Percentiles rank a stretch among this genome's conserved stretches.
phyloP scores from a whole-genome alignment of 2,888 invertebrate genomes.

The Torymus texanus region DNA sequence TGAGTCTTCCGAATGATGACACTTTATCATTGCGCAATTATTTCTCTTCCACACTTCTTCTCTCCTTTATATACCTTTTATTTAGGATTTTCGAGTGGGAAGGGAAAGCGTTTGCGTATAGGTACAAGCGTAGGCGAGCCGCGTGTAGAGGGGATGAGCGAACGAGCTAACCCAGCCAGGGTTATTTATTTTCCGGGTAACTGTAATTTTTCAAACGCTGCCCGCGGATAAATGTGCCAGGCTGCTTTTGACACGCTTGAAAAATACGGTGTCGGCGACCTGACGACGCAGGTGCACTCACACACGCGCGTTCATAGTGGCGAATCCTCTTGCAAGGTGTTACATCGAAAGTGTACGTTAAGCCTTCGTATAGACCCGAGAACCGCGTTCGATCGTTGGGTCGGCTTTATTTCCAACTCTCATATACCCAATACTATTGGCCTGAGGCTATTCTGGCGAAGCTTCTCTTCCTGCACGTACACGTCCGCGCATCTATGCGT shows the following conservation, averaged over 20 bases:
- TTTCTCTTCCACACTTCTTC: background rate
- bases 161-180: constrained; percentile 42
- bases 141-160: too few relatives aligned
- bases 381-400: too few relatives aligned
- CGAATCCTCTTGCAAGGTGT: too few relatives aligned
- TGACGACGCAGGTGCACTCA: background rate
- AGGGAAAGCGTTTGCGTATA: too few relatives aligned
- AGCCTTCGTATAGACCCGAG: too few relatives aligned
- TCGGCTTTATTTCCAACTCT: too few relatives aligned
- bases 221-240: constrained; percentile 70
- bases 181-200: constrained; percentile 72
- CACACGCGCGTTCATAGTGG: background rate
- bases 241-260: constrained; percentile 71
- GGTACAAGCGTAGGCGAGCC: too few relatives aligned
- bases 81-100: too few relatives aligned
- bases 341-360: too few relatives aligned
- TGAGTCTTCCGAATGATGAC: background rate
- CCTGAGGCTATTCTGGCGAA: too few relatives aligned
- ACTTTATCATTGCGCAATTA: constrained; percentile 41
- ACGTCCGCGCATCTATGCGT: background rate
- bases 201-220: constrained; percentile 71
- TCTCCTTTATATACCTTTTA: background rate
- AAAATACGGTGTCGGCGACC: constrained; percentile 66
- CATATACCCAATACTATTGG: too few relatives aligned
- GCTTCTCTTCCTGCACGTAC: too few relatives aligned